Evolutionary conservation across 2,888 invertebrate species (phyloP).

Genomic region (Bugulina stolonifera): DNA sequence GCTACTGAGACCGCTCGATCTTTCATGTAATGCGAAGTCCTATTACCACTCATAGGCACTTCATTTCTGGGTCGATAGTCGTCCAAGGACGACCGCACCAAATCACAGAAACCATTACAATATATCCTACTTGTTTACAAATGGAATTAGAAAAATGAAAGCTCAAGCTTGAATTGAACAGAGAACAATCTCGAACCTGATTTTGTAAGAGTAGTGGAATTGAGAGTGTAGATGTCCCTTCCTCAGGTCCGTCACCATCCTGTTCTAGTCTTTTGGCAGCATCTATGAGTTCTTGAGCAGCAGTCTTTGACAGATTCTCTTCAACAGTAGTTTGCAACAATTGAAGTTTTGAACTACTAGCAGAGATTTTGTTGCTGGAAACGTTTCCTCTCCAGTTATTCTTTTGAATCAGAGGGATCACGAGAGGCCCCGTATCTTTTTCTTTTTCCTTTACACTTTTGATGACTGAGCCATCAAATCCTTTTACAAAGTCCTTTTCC

Average conservation of each 20-base stretch:
- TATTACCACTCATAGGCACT: no score
- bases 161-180: no score
- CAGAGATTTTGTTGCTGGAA: neutral
- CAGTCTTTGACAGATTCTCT: neutral
- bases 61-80: no score
- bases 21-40: no score
- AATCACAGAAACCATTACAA: no score
- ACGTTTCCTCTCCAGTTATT: neutral
- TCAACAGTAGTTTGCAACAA: neutral
- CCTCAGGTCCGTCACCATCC: constrained; percentile 27
- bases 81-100: no score
- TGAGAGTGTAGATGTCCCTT: constrained; percentile 32
- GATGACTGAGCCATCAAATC: neutral
- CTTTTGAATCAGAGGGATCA: constrained; percentile 20
- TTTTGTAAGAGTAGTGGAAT: constrained; percentile 55
- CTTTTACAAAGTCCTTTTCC: constrained; percentile 10
- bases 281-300: constrained; percentile 19
- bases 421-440: neutral
- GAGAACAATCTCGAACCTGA: no score
- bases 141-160: no score
- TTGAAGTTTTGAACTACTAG: neutral
- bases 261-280: constrained; percentile 28
- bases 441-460: neutral
- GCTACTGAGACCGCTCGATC: no score
- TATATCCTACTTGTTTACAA: no score